A percentile compares a stretch with the other conserved stretches of the same genome.
These are phyloP conservation scores for Lordiphosa mommai DNA, from an alignment of 1,140 invertebrate genomes.

Conservation along the genomic window DNA sequence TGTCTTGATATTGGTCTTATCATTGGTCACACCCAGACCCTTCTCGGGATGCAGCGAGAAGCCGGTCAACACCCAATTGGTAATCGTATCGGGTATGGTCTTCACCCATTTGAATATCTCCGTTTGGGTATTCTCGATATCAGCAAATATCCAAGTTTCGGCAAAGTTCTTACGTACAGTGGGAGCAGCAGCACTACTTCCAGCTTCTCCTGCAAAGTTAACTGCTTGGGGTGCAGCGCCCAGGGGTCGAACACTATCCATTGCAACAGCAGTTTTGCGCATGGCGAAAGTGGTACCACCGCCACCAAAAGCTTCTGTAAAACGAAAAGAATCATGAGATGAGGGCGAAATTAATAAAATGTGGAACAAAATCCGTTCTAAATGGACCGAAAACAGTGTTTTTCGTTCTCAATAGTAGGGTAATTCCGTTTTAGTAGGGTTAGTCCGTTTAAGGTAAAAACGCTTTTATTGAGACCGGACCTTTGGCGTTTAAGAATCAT, in stretches of 20 bases:
- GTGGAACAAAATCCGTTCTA: no score
- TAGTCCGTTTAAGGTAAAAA: no score
- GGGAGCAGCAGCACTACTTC: neutral
- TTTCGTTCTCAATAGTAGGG: no score
- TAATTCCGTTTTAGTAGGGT: no score
- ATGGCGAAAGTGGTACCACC: constrained; percentile 9
- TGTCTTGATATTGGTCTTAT: constrained; percentile 88
- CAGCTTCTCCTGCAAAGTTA: neutral
- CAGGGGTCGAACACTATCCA: neutral
- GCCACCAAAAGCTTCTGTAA: constrained; percentile 18
- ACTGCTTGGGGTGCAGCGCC: neutral
- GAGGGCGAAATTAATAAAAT: neutral
- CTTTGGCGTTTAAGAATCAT: no score
- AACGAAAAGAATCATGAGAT: neutral
- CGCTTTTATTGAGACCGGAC: no score
- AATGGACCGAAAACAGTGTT: no score
- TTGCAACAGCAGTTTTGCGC: constrained; percentile 29
- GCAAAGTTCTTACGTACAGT: constrained; percentile 63
- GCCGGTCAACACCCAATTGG: constrained; percentile 94
- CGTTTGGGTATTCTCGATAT: constrained; percentile 56
- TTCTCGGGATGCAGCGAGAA: constrained; percentile 92
- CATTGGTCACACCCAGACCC: constrained; percentile 90
- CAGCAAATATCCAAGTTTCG: constrained; percentile 73
- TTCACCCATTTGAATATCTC: constrained; percentile 78
- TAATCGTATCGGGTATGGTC: constrained; percentile 92